phyloP scores from a whole-genome alignment of 2,888 invertebrate species.

The Andrena flavipes region DNA sequence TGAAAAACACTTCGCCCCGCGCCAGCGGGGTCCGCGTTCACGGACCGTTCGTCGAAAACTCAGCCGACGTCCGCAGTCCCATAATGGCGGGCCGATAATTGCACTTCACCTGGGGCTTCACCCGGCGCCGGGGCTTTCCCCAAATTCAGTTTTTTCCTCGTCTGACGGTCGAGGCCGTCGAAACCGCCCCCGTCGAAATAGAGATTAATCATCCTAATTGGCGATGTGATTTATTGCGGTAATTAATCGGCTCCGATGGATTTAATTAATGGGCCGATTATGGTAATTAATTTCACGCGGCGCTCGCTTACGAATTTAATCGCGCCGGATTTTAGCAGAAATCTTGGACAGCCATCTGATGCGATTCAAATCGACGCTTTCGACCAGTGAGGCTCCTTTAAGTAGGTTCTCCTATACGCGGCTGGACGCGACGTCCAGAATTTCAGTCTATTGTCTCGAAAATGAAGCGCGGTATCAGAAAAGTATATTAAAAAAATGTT shows the following conservation, averaged over 20 bases:
- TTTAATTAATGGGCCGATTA: conserved; percentile 46
- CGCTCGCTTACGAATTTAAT: conserved; percentile 26
- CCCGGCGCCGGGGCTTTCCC: not conserved
- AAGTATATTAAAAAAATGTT: too few relatives aligned
- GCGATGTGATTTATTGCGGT: conserved; percentile 35
- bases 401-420: too few relatives aligned
- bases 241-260: conserved; percentile 38
- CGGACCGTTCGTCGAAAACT: not conserved
- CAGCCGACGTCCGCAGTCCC: not conserved
- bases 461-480: too few relatives aligned
- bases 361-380: not conserved
- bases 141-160: not conserved
- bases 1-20: not conserved
- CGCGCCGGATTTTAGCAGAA: not conserved
- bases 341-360: not conserved
- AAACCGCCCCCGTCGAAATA: conserved; percentile 5
- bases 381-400: not conserved
- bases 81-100: not conserved
- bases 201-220: conserved; percentile 48
- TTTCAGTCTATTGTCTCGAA: too few relatives aligned
- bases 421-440: too few relatives aligned
- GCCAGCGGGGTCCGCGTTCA: too few relatives aligned
- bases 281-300: conserved; percentile 37
- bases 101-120: not conserved
- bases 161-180: not conserved